Conservation (phyloP, 1,140 invertebrate species). For the Oryzaephilus surinamensis region DNA sequence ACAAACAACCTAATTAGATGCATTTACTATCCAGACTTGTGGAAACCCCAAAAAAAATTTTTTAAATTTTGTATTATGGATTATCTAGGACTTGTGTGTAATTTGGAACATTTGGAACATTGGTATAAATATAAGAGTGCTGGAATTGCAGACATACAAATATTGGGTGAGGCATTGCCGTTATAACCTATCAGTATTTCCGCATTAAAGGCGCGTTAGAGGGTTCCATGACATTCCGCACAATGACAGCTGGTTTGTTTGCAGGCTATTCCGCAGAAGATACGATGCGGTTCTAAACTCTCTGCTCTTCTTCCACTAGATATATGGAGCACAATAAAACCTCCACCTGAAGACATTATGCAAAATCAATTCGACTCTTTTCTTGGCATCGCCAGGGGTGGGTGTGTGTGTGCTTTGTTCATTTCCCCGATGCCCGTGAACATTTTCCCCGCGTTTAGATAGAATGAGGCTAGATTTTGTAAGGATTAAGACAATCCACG, state of each 20-base stretch:
- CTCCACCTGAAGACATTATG: conserved; percentile 37
- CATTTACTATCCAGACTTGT: too few species aligned
- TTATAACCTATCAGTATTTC: conserved; percentile 18
- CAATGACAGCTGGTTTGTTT: conserved; percentile 28
- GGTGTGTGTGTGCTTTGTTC: conserved; percentile 17
- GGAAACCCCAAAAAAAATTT: too few species aligned
- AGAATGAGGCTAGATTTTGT: conserved; percentile 21
- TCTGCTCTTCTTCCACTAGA: conserved; percentile 27
- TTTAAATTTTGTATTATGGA: too few species aligned
- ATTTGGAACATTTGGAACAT: too few species aligned
- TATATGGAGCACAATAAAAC: conserved; percentile 34
- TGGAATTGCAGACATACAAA: too few species aligned
- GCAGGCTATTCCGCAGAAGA: conserved; percentile 26
- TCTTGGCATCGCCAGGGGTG: conserved; percentile 12
- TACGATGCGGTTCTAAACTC: conserved; percentile 14
- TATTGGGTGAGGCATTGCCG: too few species aligned
- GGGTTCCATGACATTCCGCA: conserved; percentile 16
- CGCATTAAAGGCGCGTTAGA: conserved; percentile 27
- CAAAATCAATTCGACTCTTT: conserved; percentile 37
- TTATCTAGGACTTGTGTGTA: too few species aligned
- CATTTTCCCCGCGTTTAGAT: too few species aligned
- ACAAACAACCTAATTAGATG: too few species aligned
- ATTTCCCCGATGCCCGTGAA: conserved; percentile 19
- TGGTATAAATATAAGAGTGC: too few species aligned
- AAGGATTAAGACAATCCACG: conserved; percentile 32